A percentile compares a stretch with the other conserved stretches of the same genome.
These are phyloP conservation scores for Orbicella faveolata DNA, from an alignment of 64 coral and sea anemone genomes.

Conservation along the genomic window DNA sequence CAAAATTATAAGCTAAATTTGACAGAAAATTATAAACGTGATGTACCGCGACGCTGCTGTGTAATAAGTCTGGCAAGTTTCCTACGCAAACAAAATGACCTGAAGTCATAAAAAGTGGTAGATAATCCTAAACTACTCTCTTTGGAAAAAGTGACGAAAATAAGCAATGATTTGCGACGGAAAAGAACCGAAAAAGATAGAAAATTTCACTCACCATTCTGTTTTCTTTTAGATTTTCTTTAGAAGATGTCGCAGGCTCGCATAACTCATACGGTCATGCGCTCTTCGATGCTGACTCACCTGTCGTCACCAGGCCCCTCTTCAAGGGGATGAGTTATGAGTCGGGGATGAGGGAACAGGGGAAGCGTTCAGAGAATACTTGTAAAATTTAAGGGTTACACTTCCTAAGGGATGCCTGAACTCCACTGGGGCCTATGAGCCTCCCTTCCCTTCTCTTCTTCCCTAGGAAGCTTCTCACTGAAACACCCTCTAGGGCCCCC, in stretches of 20 bases:
- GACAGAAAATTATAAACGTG: neutral
- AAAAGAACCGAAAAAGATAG: neutral
- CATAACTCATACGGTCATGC: neutral
- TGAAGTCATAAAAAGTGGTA: neutral
- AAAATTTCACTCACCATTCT: slow-evolving; percentile 6
- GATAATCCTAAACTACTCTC: neutral
- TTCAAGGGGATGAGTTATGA: no score
- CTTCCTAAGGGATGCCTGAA: no score
- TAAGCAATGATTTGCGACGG: neutral
- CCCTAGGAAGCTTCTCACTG: no score
- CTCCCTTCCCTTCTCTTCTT: no score
- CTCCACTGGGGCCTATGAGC: no score
- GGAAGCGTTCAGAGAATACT: no score
- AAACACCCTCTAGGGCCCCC: no score
- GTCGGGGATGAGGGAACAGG: no score
- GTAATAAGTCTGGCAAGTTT: neutral
- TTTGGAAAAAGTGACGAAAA: neutral
- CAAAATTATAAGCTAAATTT: neutral
- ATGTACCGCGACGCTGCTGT: neutral
- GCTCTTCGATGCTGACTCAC: slow-evolving; percentile 45
- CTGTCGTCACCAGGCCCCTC: neutral
- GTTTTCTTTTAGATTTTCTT: neutral
- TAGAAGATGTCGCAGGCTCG: slow-evolving; percentile 8
- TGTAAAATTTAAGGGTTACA: no score
- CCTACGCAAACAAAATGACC: neutral